These are phyloP conservation scores for Nylanderia fulva DNA, from an alignment of 1,140 invertebrate genomes.

Conservation along the genomic window DNA sequence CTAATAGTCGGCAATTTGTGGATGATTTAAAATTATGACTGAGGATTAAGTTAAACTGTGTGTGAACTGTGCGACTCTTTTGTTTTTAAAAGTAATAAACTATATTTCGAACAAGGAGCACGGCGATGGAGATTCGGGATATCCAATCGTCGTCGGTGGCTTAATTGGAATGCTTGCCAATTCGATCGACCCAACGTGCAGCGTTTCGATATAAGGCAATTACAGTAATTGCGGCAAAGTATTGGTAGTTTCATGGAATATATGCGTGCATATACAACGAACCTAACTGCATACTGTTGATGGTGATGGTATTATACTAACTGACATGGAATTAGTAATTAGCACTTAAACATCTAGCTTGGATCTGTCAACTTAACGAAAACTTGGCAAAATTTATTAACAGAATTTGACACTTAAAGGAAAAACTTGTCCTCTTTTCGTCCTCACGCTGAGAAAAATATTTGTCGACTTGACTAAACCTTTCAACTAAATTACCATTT, in stretches of 20 bases:
- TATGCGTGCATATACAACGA: not conserved
- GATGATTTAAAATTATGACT: slow-evolving; percentile 28
- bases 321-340: slow-evolving; percentile 7
- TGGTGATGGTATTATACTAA: not conserved
- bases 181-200: slow-evolving; percentile 49
- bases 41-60: slow-evolving; percentile 4
- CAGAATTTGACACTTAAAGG: not conserved
- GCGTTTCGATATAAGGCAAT: slow-evolving; percentile 71
- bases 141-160: slow-evolving; percentile 27
- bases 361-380: not conserved
- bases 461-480: no score
- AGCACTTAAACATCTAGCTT: not conserved
- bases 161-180: slow-evolving; percentile 64
- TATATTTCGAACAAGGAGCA: not conserved
- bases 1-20: not conserved
- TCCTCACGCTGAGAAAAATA: no score
- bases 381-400: not conserved
- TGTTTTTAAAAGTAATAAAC: slow-evolving; percentile 19
- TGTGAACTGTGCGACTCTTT: not conserved
- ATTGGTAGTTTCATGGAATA: slow-evolving; percentile 60
- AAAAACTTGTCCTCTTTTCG: not conserved
- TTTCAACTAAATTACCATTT: no score
- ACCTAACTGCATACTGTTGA: not conserved
- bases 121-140: slow-evolving; percentile 27
- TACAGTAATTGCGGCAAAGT: slow-evolving; percentile 77